Percentiles rank a stretch among this genome's conserved stretches.
Conservation (phyloP, 2,888 invertebrate species). For the Amphipoea oculea region DNA sequence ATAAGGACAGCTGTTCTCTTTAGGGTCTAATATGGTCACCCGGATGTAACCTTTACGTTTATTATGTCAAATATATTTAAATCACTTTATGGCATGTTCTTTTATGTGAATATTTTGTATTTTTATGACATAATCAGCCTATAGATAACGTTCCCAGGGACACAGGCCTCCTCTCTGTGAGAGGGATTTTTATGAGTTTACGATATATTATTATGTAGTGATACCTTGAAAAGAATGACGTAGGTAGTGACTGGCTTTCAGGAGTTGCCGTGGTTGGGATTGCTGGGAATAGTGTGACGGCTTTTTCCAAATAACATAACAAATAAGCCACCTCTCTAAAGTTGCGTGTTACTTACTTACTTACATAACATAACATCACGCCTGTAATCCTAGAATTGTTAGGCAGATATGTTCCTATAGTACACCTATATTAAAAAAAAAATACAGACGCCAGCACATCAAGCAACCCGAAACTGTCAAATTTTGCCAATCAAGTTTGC, state of each 20-base stretch:
- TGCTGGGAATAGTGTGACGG: neutral
- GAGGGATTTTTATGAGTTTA: neutral
- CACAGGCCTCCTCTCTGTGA: no score
- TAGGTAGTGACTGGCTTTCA: neutral
- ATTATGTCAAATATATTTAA: conserved; percentile 57
- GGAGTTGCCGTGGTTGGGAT: no score
- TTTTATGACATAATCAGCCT: neutral
- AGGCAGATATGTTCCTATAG: no score
- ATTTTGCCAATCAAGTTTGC: no score
- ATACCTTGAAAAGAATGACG: neutral
- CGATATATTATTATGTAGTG: neutral
- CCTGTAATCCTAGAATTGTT: no score
- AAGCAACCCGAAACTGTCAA: no score
- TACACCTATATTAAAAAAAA: no score
- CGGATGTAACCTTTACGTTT: conserved; percentile 60
- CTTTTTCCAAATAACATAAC: neutral
- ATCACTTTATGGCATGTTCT: conserved; percentile 28
- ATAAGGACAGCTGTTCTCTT: conserved; percentile 65
- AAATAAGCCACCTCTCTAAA: no score
- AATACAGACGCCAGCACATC: no score
- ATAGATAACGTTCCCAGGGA: no score
- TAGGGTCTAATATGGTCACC: conserved; percentile 66
- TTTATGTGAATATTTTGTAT: neutral
- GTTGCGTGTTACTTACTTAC: no score
- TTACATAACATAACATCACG: no score